These are phyloP conservation scores for Gallinago paraguaiae DNA, from an alignment of 2,113 vertebrate genomes.

Conservation along the genomic window DNA sequence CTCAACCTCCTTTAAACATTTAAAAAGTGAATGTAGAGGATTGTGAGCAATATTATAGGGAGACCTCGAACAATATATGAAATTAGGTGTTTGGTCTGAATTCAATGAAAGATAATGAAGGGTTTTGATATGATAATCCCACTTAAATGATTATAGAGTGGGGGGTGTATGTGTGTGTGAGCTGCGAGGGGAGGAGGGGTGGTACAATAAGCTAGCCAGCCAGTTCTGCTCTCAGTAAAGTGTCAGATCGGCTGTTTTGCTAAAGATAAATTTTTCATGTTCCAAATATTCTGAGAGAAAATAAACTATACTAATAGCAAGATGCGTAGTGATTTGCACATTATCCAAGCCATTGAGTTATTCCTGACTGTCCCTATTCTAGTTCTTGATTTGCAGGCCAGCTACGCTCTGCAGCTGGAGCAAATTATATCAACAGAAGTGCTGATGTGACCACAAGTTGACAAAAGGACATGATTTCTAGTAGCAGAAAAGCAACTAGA, in stretches of 20 bases:
- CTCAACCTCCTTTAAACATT: background rate
- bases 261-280: slow-evolving; percentile 85
- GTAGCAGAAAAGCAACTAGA: slow-evolving; percentile 88
- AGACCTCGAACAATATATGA: slow-evolving; percentile 60
- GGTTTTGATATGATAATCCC: slow-evolving; percentile 74
- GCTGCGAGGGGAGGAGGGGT: slow-evolving; percentile 48
- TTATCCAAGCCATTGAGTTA: slow-evolving; percentile 88
- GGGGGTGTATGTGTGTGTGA: slow-evolving; percentile 27
- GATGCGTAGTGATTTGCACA: slow-evolving; percentile 86
- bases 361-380: slow-evolving; percentile 89
- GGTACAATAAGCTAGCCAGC: slow-evolving; percentile 75
- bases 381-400: slow-evolving; percentile 88
- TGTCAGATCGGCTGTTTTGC: slow-evolving; percentile 83
- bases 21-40: slow-evolving; percentile 34
- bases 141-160: slow-evolving; percentile 68
- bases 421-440: slow-evolving; percentile 90
- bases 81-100: slow-evolving; percentile 68
- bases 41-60: slow-evolving; percentile 16
- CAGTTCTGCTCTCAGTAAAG: slow-evolving; percentile 77
- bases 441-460: slow-evolving; percentile 90
- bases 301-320: slow-evolving; percentile 84
- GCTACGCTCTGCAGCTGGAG: slow-evolving; percentile 87
- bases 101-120: slow-evolving; percentile 66
- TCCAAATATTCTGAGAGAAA: slow-evolving; percentile 83
- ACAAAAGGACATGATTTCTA: slow-evolving; percentile 90